These are phyloP conservation scores for Pampusana beccarii DNA, from an alignment of 2,113 vertebrate species.

Conservation along the genomic window DNA sequence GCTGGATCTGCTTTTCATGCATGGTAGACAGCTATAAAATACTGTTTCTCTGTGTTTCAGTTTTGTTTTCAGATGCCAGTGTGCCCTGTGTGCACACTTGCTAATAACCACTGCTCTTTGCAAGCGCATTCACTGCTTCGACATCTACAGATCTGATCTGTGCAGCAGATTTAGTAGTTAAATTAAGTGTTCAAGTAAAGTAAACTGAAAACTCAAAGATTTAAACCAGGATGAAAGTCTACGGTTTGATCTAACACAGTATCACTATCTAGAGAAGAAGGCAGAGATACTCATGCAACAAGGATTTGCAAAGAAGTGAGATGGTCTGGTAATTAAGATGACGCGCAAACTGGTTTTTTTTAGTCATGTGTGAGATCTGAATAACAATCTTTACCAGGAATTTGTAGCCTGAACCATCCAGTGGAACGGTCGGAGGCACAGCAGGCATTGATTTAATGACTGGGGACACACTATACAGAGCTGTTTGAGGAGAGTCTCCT, in stretches of 20 bases:
- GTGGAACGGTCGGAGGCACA: not conserved
- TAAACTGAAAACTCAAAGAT: not conserved
- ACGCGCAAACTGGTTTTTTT: not conserved
- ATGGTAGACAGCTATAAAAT: not conserved
- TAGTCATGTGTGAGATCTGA: not conserved
- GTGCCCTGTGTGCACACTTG: accelerated
- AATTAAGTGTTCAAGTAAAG: not conserved
- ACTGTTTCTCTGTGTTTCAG: not conserved
- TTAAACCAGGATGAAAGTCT: not conserved
- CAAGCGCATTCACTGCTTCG: not conserved
- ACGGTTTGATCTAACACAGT: not conserved
- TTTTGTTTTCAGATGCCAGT: not conserved
- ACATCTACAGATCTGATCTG: not conserved
- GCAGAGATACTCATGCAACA: not conserved
- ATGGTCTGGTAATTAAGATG: not conserved
- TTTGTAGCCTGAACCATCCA: not conserved
- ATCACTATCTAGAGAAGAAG: not conserved
- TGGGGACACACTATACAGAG: not conserved
- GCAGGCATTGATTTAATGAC: not conserved
- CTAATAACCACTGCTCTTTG: not conserved
- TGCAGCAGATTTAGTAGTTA: not conserved
- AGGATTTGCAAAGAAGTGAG: not conserved
- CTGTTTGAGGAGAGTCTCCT: not conserved
- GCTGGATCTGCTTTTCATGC: conserved; percentile 29
- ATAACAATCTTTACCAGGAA: not conserved